Evolutionary conservation across 1,140 invertebrate genomes (phyloP), one percentile per base, ranked within the genome.

Genomic region (Stenopsyche tienmushanensis): DNA sequence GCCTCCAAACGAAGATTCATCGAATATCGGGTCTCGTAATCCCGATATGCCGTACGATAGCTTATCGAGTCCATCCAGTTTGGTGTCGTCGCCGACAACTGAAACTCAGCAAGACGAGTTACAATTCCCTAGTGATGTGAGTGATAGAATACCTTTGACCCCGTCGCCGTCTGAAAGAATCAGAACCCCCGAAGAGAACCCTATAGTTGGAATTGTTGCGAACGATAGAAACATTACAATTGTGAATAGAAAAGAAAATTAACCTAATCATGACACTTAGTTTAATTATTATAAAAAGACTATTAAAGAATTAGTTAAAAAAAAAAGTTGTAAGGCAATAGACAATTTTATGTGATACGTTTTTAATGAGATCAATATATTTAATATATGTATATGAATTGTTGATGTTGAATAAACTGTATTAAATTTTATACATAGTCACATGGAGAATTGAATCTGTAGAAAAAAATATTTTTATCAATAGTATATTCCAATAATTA

Each of bases 251-350:
- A 58, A 60, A 64, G 68, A 70, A 62, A 63, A 68, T 23, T 65
- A 70, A 58, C 58, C 18, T 17, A 65, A 60, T 62, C 68, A 70
- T 66, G 68, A 70, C 62, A 58, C 49, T 66, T 70, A 70, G 64
- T 47, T 60, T 60, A 60, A 60, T 60, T 60, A 20, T 60, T 60
- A 26, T 60, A 41, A 57, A 57, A 39, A 41, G 26, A 60, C 24
- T 13, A 45, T 26, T 23, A 23, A 26, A 24, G 52, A 39, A 55
- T 55, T 52, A 52, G 52, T 52, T 10, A 41, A 57, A 57, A 39
- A 41, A 60, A 26, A 18, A 45, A 47, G 18, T 26, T 25, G 47
- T 47, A 26, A 29, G 41, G 44, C 47, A 26, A 60, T 47, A 60
- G 15, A 44, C 47, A 34, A 9, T 60, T 60, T 57, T 20, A 21